Percentiles rank a stretch among this genome's conserved stretches.
Evolutionary conservation across 2,113 vertebrate genomes (phyloP).

Genomic region (Mustela lutreola): DNA sequence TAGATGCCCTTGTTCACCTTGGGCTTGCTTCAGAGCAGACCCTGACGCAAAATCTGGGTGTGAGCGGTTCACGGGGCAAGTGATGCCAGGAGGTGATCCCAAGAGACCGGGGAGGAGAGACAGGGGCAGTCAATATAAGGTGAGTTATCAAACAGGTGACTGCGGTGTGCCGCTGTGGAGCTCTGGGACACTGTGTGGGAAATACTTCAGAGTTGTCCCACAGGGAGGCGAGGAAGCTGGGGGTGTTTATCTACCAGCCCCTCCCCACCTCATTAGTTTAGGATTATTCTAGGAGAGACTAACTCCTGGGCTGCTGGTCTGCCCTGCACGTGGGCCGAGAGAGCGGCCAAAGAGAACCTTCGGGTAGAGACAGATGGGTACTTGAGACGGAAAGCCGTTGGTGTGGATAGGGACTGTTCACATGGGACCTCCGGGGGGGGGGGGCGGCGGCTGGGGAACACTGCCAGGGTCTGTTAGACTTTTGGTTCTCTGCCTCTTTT

Average conservation of each 20-base stretch:
- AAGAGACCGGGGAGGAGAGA: background rate
- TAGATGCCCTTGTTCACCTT: background rate
- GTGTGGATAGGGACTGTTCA: too few species aligned
- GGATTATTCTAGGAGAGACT: background rate
- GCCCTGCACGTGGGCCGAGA: background rate
- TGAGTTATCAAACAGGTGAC: background rate
- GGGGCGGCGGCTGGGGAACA: background rate
- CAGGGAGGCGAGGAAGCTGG: background rate
- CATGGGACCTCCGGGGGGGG: background rate
- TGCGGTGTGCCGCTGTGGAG: background rate
- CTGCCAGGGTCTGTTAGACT: background rate
- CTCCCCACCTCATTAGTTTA: background rate
- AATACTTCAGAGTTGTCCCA: background rate
- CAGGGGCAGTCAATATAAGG: fast-evolving
- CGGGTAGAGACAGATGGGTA: background rate
- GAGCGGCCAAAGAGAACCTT: background rate
- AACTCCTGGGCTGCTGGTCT: too few species aligned
- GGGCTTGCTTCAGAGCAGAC: background rate
- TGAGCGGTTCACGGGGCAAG: background rate
- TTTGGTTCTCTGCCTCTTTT: background rate
- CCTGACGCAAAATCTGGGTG: background rate
- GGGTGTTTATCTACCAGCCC: background rate
- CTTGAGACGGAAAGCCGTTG: background rate
- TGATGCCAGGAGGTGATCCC: background rate
- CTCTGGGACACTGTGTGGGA: background rate